Evolutionary conservation across 2,888 invertebrate genomes (phyloP).

Genomic region (Chironomus tentans): DNA sequence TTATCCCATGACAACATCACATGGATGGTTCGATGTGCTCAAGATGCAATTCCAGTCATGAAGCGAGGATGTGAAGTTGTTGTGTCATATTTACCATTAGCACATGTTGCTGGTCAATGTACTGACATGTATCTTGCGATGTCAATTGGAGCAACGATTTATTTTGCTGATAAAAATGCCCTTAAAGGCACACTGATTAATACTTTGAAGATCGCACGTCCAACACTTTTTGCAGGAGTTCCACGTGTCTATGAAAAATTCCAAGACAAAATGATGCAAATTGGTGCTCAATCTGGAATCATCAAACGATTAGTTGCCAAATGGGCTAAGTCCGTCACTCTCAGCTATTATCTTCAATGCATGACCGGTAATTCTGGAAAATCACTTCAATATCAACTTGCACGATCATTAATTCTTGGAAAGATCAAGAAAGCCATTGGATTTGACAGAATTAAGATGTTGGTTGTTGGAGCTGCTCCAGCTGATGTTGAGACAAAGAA

Average conservation of each 20-base stretch:
- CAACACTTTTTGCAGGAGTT: conserved; percentile 79
- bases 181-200: conserved; percentile 72
- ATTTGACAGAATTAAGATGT: conserved; percentile 57
- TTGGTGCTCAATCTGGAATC: conserved; percentile 59
- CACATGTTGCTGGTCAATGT: conserved; percentile 84
- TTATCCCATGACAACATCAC: conserved; percentile 80
- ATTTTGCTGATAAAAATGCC: conserved; percentile 84
- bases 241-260: conserved; percentile 93
- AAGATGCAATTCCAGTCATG: conserved; percentile 43
- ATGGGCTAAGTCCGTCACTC: conserved; percentile 63
- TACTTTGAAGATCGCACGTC: conserved; percentile 65
- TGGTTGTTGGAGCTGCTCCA: conserved; percentile 78
- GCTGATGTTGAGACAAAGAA: conserved; percentile 72
- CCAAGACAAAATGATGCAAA: conserved; percentile 71
- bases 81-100: conserved; percentile 77
- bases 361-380: conserved; percentile 47
- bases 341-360: conserved; percentile 46
- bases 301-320: conserved; percentile 62
- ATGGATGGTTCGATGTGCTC: conserved; percentile 49
- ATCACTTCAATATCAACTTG: conserved; percentile 67
- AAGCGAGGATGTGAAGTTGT: conserved; percentile 50
- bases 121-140: conserved; percentile 67
- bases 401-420: conserved; percentile 66
- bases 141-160: conserved; percentile 55
- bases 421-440: conserved; percentile 72